Conservation (phyloP, 2,113 vertebrate species). For the Machaerirhynchus nigripectus region DNA sequence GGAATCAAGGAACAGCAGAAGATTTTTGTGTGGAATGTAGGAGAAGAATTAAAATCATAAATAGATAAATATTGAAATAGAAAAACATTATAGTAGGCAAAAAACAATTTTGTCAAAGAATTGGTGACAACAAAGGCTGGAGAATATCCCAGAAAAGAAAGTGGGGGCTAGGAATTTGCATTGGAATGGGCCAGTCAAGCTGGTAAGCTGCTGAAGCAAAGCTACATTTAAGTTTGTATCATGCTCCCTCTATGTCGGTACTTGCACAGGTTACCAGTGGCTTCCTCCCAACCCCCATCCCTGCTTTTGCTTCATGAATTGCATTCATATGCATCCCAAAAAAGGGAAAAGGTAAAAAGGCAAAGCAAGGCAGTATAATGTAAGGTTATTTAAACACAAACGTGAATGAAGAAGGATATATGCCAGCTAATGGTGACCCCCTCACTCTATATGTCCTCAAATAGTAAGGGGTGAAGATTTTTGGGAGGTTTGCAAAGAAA, state of each 20-base stretch:
- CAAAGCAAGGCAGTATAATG: neutral
- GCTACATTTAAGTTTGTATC: neutral
- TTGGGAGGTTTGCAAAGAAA: neutral
- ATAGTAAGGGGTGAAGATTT: neutral
- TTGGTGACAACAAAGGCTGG: neutral
- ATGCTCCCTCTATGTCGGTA: neutral
- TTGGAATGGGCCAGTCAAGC: neutral
- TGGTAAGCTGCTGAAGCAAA: neutral
- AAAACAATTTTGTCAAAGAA: neutral
- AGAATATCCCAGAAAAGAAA: neutral
- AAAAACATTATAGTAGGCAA: neutral
- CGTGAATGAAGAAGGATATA: fast-evolving
- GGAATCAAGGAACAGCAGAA: neutral
- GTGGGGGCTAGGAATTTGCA: neutral
- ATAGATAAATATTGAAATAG: neutral
- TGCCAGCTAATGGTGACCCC: neutral
- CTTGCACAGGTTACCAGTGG: neutral
- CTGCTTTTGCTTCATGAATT: neutral
- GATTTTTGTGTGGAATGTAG: neutral
- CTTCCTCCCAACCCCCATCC: neutral
- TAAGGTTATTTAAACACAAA: neutral
- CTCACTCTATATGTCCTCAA: neutral
- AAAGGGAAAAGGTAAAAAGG: neutral
- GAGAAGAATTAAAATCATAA: neutral
- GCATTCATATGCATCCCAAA: neutral